phyloP scores from a whole-genome alignment of 2,113 vertebrate species.

The Elgaria multicarinata region DNA sequence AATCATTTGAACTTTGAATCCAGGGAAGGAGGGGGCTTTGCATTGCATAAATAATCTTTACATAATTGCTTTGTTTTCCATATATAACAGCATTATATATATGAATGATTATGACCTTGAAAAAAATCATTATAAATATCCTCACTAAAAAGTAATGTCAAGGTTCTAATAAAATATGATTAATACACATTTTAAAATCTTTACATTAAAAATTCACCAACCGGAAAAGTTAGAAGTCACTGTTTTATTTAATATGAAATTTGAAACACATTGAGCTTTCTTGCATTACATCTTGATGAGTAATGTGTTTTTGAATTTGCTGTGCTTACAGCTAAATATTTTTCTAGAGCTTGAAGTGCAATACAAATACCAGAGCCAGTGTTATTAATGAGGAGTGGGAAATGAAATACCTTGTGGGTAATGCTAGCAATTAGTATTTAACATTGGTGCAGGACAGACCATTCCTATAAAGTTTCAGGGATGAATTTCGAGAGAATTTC shows the following conservation, averaged over 20 bases:
- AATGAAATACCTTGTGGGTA: not conserved
- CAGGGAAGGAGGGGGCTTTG: too few relatives aligned
- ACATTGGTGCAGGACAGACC: not conserved
- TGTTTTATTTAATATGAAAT: not conserved
- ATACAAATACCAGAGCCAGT: not conserved
- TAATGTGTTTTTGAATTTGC: not conserved
- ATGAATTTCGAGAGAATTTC: not conserved
- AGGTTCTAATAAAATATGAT: not conserved
- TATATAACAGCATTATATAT: not conserved
- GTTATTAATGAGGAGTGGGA: not conserved
- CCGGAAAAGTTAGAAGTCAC: not conserved
- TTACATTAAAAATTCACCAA: not conserved
- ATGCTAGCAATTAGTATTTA: slow-evolving; percentile 6
- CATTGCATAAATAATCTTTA: not conserved
- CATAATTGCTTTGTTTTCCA: not conserved
- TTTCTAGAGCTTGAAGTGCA: not conserved
- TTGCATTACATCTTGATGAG: not conserved
- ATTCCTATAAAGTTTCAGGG: not conserved
- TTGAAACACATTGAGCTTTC: not conserved
- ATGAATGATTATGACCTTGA: not conserved
- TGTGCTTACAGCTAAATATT: not conserved
- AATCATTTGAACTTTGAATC: not conserved
- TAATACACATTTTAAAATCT: not conserved
- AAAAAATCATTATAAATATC: not conserved
- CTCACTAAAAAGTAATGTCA: not conserved